phyloP scores from a whole-genome alignment of 2,113 vertebrate species.

The Plecotus auritus region DNA sequence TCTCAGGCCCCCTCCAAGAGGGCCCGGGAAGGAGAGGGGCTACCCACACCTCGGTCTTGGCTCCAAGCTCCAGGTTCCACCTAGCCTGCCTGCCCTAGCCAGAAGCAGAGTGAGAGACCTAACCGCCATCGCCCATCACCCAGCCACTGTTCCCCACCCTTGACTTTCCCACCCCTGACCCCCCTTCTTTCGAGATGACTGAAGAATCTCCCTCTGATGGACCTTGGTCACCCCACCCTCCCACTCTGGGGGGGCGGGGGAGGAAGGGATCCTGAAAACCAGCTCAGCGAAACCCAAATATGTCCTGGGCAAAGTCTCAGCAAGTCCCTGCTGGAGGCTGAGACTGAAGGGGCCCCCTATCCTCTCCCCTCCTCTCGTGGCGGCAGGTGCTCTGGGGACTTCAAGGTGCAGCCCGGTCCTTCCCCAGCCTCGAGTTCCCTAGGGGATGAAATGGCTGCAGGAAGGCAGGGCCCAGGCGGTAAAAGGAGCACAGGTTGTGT shows the following conservation, averaged over 20 bases:
- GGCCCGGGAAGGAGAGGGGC: not conserved
- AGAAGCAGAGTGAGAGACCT: not conserved
- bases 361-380: not conserved
- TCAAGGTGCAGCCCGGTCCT: not conserved
- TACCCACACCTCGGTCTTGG: not conserved
- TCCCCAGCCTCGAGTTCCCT: not conserved
- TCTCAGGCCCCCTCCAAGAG: not conserved
- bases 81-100: not conserved
- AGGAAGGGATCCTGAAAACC: slow-evolving; percentile 9
- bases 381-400: not conserved
- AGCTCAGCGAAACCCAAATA: slow-evolving; percentile 58
- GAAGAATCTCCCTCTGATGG: not conserved
- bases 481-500: not conserved
- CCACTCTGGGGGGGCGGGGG: not conserved
- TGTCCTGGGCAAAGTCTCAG: slow-evolving; percentile 56
- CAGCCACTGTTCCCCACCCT: not conserved
- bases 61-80: not conserved
- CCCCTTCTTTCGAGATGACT: not conserved
- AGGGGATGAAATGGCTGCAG: not conserved
- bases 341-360: not conserved
- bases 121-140: not conserved
- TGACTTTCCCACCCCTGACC: too few relatives aligned
- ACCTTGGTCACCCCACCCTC: slow-evolving; percentile 55
- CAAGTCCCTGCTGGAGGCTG: not conserved
- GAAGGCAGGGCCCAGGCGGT: not conserved